phyloP scores from a whole-genome alignment of 2,113 vertebrate species.

The Calidris pygmaea region DNA sequence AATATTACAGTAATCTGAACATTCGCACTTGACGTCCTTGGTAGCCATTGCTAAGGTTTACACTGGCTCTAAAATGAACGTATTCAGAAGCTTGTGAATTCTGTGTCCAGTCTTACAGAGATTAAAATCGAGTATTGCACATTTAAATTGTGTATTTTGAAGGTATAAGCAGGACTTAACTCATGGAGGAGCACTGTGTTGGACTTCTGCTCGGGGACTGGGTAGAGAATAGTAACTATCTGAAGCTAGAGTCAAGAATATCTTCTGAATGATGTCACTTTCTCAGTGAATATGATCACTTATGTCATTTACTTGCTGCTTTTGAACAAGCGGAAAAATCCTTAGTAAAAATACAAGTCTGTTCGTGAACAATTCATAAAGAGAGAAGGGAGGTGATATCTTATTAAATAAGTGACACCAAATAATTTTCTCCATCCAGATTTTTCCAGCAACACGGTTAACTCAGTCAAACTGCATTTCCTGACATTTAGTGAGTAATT shows the following conservation, averaged over 20 bases:
- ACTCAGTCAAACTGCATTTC: slow-evolving; percentile 18
- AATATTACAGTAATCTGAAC: neutral
- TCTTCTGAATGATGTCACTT: slow-evolving; percentile 20
- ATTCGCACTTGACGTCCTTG: neutral
- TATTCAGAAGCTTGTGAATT: neutral
- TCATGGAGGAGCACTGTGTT: neutral
- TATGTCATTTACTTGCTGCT: neutral
- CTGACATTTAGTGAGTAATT: slow-evolving; percentile 46
- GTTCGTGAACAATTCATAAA: neutral
- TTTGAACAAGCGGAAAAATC: neutral
- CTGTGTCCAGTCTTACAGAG: neutral
- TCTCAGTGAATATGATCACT: neutral
- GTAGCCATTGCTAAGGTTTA: neutral
- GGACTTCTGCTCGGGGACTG: neutral
- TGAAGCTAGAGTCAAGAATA: neutral
- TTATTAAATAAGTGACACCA: neutral
- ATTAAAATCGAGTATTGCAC: neutral
- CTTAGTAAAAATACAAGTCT: neutral
- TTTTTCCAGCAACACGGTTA: slow-evolving; percentile 19
- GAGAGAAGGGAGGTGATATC: neutral
- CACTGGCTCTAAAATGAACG: neutral
- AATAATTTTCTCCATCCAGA: neutral
- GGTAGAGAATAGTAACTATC: neutral
- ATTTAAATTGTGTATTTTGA: neutral
- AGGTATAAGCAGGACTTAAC: neutral